Base-by-base conservation (phyloP, 2,888 invertebrate species). In the Eumacrocentrus americanus region DNA sequence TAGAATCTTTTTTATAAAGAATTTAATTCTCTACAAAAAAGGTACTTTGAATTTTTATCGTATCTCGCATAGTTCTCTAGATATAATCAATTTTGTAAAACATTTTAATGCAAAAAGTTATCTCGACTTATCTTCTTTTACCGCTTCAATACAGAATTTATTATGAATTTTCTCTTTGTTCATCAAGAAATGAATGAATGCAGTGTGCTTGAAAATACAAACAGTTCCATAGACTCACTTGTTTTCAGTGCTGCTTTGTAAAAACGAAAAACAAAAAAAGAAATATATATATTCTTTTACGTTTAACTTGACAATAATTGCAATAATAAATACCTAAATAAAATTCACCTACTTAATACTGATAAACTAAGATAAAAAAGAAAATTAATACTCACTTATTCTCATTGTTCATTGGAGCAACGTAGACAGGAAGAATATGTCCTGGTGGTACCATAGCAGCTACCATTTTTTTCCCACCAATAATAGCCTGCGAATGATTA, bases 381-480 rank as follows among this genome's bases (percentile, higher is more conserved):
- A 53, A 38, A 20, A 58, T 58, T 40, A 50, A 25, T 55, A 84
- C 89, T 86, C 78, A 94, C 91, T 96, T 97, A 72, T 67, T 79
- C 70, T 98, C 97, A 62, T 89, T 86, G 14, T 89, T 81, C 62
- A 95, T 78, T 0, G 93, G 89, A 0, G 90, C 85, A 62, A 96
- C 84, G 81, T 92, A 98, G 2, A 96, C 76, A 2, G 95, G 91
- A 64, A 89, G 81, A 40, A 86, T 81, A 40, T 83, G 82, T 9
- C 89, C 88, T 23, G 87, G 87, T 2, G 85, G 79, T 16, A 91
- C 75, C 0, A 84, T 81, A 0, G 83, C 82, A 0, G 85, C 81
- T 29, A 84, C 83, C 77, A 89, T 87, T 82, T 94, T 96, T 82
- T 94, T 95, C 2, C 92, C 92, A 52, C 86, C 87, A 3, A 87